These are phyloP conservation scores for Fragariocoptes setiger DNA, from an alignment of 1,140 invertebrate species.

Conservation along the genomic window DNA sequence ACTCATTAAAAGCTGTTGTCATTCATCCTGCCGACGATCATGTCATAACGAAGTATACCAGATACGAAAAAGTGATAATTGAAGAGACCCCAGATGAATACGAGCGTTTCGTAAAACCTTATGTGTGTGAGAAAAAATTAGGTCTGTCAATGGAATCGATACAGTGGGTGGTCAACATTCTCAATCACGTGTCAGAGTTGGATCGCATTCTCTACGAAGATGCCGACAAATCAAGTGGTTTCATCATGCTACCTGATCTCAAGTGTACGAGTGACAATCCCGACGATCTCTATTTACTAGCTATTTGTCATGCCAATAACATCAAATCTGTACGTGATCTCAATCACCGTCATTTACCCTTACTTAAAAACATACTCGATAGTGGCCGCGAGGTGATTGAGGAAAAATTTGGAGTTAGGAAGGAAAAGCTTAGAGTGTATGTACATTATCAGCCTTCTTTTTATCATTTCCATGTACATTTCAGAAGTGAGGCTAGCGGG, in stretches of 20 bases:
- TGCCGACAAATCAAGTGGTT: slow-evolving; percentile 38
- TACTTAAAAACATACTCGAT: slow-evolving; percentile 44
- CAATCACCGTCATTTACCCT: slow-evolving; percentile 33
- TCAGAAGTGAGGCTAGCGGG: slow-evolving; percentile 46
- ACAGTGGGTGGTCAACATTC: slow-evolving; percentile 83
- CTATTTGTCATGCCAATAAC: slow-evolving; percentile 32
- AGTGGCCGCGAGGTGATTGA: slow-evolving; percentile 38
- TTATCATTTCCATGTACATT: slow-evolving; percentile 83
- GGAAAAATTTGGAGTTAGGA: slow-evolving; percentile 38
- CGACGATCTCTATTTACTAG: slow-evolving; percentile 17
- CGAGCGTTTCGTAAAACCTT: slow-evolving; percentile 36
- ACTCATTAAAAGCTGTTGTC: slow-evolving; percentile 40
- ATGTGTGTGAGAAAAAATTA: slow-evolving; percentile 32
- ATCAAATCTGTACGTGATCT: slow-evolving; percentile 58
- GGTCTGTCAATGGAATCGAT: slow-evolving; percentile 19
- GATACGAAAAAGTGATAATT: slow-evolving; percentile 35
- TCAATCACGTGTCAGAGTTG: slow-evolving; percentile 55
- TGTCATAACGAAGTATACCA: slow-evolving; percentile 52
- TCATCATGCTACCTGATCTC: slow-evolving; percentile 58
- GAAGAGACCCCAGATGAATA: slow-evolving; percentile 57
- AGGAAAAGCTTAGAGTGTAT: slow-evolving; percentile 38
- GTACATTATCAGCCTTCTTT: slow-evolving; percentile 88
- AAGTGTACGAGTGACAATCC: slow-evolving; percentile 32
- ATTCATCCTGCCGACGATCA: slow-evolving; percentile 72
- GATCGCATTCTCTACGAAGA: slow-evolving; percentile 63